Evolutionary conservation across 2,113 vertebrate genomes (phyloP).

Genomic region (Anguilla rostrata): DNA sequence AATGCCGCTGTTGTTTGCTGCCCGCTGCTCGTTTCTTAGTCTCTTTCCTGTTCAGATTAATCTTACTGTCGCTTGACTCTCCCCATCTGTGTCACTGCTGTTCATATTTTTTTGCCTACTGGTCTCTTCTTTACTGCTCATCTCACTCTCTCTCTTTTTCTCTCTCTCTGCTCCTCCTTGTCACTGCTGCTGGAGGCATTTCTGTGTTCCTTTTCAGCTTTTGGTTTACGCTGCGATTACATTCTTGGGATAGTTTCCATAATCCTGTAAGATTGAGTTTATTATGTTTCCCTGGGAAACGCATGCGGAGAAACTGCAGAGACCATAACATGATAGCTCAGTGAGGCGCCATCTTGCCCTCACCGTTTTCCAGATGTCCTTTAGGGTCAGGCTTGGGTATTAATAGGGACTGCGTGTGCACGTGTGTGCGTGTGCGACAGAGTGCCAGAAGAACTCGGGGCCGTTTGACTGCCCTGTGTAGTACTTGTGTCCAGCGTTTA

Average conservation of each 20-base stretch:
- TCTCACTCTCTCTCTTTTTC: not conserved
- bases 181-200: not conserved
- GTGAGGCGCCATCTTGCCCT: not conserved
- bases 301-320: not conserved
- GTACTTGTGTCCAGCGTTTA: not conserved
- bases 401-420: not conserved
- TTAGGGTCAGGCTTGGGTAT: not conserved
- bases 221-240: conserved; percentile 23
- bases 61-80: no score
- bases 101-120: no score
- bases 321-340: not conserved
- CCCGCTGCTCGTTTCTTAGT: no score
- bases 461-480: not conserved
- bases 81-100: no score
- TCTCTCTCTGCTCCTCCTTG: not conserved
- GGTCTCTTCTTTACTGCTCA: not conserved
- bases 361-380: not conserved
- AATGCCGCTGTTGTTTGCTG: no score
- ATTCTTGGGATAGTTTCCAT: conserved; percentile 38
- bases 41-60: no score
- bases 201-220: not conserved
- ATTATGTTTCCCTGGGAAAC: conserved; percentile 14
- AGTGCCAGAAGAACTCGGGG: not conserved
- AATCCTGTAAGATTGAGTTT: conserved; percentile 35
- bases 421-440: no score